A percentile compares a stretch with the other conserved stretches of the same genome.
Conservation (phyloP, 2,888 invertebrate species). For the Nysson spinosus region DNA sequence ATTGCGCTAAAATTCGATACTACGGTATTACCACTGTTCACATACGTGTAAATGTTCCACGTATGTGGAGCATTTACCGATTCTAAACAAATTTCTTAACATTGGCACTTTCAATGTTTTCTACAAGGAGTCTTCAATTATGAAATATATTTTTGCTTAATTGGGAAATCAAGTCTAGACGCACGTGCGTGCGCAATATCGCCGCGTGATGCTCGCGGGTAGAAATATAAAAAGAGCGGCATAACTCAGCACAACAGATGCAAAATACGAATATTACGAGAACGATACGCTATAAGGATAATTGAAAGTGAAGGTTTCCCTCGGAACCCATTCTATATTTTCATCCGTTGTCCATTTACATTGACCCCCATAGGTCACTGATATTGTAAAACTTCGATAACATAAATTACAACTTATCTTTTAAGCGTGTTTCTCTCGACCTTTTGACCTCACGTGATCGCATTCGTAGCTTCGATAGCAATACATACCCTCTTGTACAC, state of each 20-base stretch:
- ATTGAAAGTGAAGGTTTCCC: constrained; percentile 7
- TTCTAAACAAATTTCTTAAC: no score
- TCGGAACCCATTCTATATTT: constrained; percentile 34
- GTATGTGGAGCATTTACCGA: no score
- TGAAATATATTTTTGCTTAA: no score
- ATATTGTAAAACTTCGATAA: constrained; percentile 59
- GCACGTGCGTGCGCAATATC: no score
- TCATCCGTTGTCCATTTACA: constrained; percentile 11
- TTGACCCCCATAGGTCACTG: constrained; percentile 48
- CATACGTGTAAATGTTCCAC: no score
- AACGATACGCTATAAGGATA: not conserved
- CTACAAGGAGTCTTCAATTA: no score
- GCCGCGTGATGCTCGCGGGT: not conserved
- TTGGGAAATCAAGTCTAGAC: no score
- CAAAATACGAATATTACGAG: not conserved
- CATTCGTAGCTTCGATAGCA: constrained; percentile 16
- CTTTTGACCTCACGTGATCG: constrained; percentile 69
- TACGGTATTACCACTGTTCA: no score
- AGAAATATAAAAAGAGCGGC: not conserved
- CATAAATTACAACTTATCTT: constrained; percentile 61
- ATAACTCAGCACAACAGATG: not conserved
- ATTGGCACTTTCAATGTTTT: no score
- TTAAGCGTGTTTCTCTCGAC: constrained; percentile 43
- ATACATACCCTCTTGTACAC: constrained; percentile 12
- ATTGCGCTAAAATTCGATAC: no score